A percentile compares a stretch with the other conserved stretches of the same genome.
phyloP scores from a whole-genome alignment of 2,113 vertebrate genomes.

The Heterotilapia buettikoferi region DNA sequence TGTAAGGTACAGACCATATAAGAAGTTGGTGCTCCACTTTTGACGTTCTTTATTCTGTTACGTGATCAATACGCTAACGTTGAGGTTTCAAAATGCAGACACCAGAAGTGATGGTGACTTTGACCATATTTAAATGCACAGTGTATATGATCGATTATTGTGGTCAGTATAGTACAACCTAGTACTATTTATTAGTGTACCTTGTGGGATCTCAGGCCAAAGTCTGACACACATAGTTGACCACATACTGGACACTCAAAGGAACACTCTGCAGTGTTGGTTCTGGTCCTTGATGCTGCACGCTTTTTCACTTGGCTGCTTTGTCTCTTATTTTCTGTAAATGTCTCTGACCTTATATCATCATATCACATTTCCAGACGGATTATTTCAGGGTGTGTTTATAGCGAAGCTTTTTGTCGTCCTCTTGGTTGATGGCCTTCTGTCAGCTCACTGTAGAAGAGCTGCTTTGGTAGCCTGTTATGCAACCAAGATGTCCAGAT shows the following conservation, averaged over 20 bases:
- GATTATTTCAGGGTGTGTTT: neutral
- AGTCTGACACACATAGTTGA: neutral
- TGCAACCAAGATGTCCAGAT: neutral
- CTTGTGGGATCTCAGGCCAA: neutral
- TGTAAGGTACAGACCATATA: neutral
- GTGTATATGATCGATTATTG: neutral
- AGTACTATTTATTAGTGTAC: neutral
- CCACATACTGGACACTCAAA: neutral
- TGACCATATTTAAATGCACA: neutral
- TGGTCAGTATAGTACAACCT: neutral
- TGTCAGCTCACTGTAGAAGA: too few relatives aligned
- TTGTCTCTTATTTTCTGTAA: neutral
- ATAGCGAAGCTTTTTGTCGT: fast-evolving
- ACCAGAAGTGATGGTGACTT: neutral
- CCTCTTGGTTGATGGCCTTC: neutral
- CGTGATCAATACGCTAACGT: neutral
- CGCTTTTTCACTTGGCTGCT: neutral
- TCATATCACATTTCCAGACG: neutral
- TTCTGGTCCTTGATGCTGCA: neutral
- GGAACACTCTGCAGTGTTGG: neutral
- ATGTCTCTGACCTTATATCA: neutral
- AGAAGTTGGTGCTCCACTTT: neutral
- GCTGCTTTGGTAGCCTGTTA: neutral
- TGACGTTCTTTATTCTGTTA: neutral
- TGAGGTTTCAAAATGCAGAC: neutral